Percentiles rank a stretch among this genome's conserved stretches.
Conservation (phyloP, 1,140 invertebrate species). For the Antheraea pernyi region DNA sequence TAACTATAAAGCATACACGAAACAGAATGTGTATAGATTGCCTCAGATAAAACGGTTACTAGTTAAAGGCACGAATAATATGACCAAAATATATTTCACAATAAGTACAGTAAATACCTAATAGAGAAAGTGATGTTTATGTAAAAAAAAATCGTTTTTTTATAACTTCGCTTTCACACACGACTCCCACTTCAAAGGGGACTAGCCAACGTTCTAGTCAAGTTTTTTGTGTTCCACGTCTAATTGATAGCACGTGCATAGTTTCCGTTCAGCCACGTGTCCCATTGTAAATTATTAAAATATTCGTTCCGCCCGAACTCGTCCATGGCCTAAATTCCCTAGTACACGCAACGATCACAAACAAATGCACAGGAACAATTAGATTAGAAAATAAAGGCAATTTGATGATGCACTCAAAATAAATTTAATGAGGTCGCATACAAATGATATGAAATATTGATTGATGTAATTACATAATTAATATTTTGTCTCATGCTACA, state of each 20-base stretch:
- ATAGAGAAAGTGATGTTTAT: background rate
- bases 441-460: background rate
- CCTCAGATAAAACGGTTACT: no score
- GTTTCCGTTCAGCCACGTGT: slow-evolving; percentile 70
- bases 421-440: background rate
- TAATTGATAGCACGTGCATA: slow-evolving; percentile 75
- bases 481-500: no score
- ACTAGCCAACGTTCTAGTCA: slow-evolving; percentile 45
- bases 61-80: no score
- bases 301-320: slow-evolving; percentile 51
- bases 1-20: no score
- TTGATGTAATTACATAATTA: background rate
- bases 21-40: no score
- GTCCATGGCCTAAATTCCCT: slow-evolving; percentile 29
- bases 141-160: background rate
- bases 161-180: background rate
- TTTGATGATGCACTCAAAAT: slow-evolving; percentile 27
- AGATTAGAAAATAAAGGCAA: slow-evolving; percentile 45
- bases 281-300: slow-evolving; percentile 62
- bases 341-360: slow-evolving; percentile 24
- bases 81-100: no score
- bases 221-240: slow-evolving; percentile 52
- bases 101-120: no score
- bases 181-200: slow-evolving; percentile 18
- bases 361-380: slow-evolving; percentile 51